Evolutionary conservation across 2,888 invertebrate genomes (phyloP).

Genomic region (Dasypogon diadema): DNA sequence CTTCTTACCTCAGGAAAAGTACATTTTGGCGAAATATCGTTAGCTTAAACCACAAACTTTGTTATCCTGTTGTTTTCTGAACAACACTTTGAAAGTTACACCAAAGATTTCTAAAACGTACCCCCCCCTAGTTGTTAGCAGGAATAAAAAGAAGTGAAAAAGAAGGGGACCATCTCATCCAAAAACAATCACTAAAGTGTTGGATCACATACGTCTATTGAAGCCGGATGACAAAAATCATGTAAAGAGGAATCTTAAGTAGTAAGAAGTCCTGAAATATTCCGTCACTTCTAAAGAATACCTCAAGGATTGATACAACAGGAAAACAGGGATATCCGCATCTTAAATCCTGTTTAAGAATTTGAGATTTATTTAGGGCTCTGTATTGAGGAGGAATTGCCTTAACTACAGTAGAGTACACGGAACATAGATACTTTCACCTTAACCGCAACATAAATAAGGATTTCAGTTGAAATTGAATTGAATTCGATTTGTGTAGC

Average conservation of each 20-base stretch:
- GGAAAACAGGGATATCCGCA: constrained; percentile 14
- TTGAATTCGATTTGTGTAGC: constrained; percentile 40
- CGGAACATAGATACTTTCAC: neutral
- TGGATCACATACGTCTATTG: constrained; percentile 18
- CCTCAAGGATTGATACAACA: constrained; percentile 21
- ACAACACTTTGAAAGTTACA: constrained; percentile 17
- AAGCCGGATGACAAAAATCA: constrained; percentile 32
- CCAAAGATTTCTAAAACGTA: constrained; percentile 10
- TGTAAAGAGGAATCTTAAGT: neutral
- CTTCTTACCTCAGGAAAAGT: neutral
- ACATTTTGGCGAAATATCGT: constrained; percentile 14
- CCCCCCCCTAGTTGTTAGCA: neutral
- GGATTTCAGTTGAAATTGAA: constrained; percentile 30
- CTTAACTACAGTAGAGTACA: neutral
- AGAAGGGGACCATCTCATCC: neutral
- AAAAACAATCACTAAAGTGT: constrained; percentile 1
- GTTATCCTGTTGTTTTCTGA: constrained; percentile 26
- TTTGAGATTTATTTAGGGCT: neutral
- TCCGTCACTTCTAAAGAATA: constrained; percentile 4
- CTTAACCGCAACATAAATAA: constrained; percentile 44
- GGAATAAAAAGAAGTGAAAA: neutral
- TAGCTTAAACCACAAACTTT: constrained; percentile 32
- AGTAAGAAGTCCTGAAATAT: neutral
- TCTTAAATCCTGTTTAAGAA: constrained; percentile 3
- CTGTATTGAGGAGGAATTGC: neutral